Percentiles rank a stretch among this genome's conserved stretches.
Evolutionary conservation across 2,888 invertebrate species (phyloP).

Genomic region (Athalia cordata): DNA sequence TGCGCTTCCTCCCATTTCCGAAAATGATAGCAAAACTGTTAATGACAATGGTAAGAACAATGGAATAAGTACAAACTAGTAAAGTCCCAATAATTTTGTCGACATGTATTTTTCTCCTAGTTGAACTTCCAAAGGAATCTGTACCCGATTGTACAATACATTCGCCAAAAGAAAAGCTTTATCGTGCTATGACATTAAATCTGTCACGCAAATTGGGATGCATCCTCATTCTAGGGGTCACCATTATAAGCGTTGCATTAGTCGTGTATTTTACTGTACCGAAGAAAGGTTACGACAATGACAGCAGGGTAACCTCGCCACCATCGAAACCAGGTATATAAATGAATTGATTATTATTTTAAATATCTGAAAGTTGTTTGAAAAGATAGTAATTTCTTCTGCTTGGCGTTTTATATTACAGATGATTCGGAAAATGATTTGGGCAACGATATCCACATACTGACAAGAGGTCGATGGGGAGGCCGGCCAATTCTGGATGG

Average conservation of each 20-base stretch:
- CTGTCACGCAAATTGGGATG: slow-evolving; percentile 6
- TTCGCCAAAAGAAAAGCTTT: slow-evolving; percentile 1
- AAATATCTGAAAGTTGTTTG: background rate
- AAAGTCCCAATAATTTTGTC: background rate
- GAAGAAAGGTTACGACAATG: background rate
- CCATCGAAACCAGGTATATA: background rate
- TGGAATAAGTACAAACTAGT: background rate
- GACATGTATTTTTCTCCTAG: background rate
- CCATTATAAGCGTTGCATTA: background rate
- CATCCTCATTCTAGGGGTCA: background rate
- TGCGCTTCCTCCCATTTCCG: background rate
- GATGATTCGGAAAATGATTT: background rate
- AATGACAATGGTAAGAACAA: slow-evolving; percentile 1
- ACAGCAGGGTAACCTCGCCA: background rate
- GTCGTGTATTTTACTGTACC: background rate
- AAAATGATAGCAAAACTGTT: background rate
- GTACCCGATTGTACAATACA: background rate
- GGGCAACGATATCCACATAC: slow-evolving; percentile 41
- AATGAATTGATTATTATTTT: background rate
- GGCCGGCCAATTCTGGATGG: slow-evolving; percentile 12
- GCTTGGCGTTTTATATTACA: slow-evolving; percentile 7
- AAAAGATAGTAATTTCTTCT: background rate
- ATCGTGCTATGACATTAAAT: background rate
- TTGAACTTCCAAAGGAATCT: background rate
- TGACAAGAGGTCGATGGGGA: slow-evolving; percentile 33